Evolutionary conservation across 2,113 vertebrate genomes (phyloP), one percentile per base, ranked within the genome.

Genomic region (Grammomys surdaster): DNA sequence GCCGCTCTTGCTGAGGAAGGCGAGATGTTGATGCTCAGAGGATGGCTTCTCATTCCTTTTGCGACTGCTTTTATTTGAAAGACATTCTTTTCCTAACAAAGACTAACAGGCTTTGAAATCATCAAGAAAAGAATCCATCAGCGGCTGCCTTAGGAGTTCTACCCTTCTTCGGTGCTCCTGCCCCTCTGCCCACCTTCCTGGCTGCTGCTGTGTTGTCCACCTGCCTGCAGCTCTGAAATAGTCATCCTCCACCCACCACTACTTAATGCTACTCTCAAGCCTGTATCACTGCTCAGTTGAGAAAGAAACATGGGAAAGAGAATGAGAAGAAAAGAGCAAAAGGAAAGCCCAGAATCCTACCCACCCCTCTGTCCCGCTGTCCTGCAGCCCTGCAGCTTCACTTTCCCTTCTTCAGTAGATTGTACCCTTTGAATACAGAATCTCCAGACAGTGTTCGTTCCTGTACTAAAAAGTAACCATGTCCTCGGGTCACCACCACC

Each of bases 1-100:
- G 93, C 88, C 48, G 54, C 43, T 58, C 94, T 93, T 48, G 16
- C 33, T 11, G 10, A 17, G 69, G 20, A 89, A 82, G 81, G 77
- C 5, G 40, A 82, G 40, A 51, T 89, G 40, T 75, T 92, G 19
- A 9, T 72, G 20, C 70, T 58, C 60, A 85, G 65, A 91, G 16
- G n/a, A 40, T 80, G 43, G 81, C 84, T 90, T 72, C 82, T 94
- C n/a, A 19, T 65, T n/a, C 88, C 94, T 93, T 94, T 95, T 58
- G 82, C 95, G 96, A 95, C 31, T 76, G 77, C 75, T 90, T 72
- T 89, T 92, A 84, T 95, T 91, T 95, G 91, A 60, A 96, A 96
- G 89, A 24, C 48, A 90, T 7, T 46, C 87, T 43, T 95, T 60
- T 46, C 63, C 22, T 82, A 73, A 92, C 80, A 82, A 93, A 95